Evolutionary conservation across 2,113 vertebrate genomes (phyloP), one percentile per base, ranked within the genome.

Genomic region (Nerophis ophidion): DNA sequence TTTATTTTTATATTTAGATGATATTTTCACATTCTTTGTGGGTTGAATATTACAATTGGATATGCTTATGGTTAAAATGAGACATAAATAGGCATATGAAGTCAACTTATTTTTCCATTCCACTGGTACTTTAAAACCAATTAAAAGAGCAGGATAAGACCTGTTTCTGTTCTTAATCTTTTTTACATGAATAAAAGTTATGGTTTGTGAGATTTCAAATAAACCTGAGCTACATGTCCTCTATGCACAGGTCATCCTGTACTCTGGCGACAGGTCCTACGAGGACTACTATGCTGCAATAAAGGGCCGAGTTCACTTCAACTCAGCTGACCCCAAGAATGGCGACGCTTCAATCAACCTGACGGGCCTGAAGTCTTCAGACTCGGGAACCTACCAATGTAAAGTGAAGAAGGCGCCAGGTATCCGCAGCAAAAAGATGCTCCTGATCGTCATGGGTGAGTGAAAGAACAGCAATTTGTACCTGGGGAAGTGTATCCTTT

Each of bases 401-500:
- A 98, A 95, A 84, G 94, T 98, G 74, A 98, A 97, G 79, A 99
- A 98, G 75, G 90, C 89, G 56, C 97, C 97, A 0, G 95, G 94
- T 17, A 86, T 95, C 60, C 70, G 84, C 54, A 94, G 90, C 86
- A 89, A 68, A 72, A 96, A 95, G 81, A 83, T 94, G 61, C 83
- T 86, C n/a, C 90, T 99, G 38, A 90, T 76, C 4, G 97, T 99
- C 74, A 93, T 96, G 84, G 92, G 97, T 99, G 89, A 86, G 87
- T 80, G 33, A 42, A 42, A 13, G 4, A 15, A 55, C 8, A 38
- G 52, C n/a, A 42, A 3, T 38, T 10, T 11, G 9, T 56, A 56
- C 11, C 54, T 36, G 16, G 17, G 16, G 46, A 7, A n/a, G 56
- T 48, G 8, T 16, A 56, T 26, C 45, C 51, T 45, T 33, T 54